These are phyloP conservation scores for Stercorarius parasiticus DNA, from an alignment of 2,113 vertebrate genomes.

Conservation along the genomic window DNA sequence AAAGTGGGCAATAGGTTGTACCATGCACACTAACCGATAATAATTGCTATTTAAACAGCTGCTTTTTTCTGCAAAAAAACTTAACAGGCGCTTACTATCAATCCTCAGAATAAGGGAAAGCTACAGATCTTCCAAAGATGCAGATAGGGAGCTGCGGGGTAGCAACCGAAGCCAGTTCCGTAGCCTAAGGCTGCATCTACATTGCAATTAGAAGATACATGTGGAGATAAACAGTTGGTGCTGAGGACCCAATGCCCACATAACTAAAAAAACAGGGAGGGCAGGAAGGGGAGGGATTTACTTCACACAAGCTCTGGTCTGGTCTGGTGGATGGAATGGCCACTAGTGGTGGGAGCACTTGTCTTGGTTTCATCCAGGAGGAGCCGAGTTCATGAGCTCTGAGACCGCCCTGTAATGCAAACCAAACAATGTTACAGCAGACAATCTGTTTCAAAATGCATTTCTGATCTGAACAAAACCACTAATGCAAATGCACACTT, in stretches of 20 bases:
- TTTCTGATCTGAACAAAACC: background rate
- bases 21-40: background rate
- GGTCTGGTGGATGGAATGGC: background rate
- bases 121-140: background rate
- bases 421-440: background rate
- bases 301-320: background rate
- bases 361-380: background rate
- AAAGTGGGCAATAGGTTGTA: background rate
- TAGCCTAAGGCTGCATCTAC: background rate
- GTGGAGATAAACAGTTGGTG: background rate
- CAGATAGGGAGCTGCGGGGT: background rate
- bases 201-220: background rate
- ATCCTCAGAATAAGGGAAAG: background rate
- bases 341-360: rapidly evolving
- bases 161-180: background rate
- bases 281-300: background rate
- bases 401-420: background rate
- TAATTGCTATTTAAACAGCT: background rate
- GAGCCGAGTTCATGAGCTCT: background rate
- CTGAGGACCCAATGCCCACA: background rate
- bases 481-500: background rate
- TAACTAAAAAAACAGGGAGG: background rate
- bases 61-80: background rate
- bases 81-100: background rate
- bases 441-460: background rate